A percentile compares a stretch with the other conserved stretches of the same genome.
phyloP scores from a whole-genome alignment of 2,113 vertebrate species.

The Pampusana beccarii region DNA sequence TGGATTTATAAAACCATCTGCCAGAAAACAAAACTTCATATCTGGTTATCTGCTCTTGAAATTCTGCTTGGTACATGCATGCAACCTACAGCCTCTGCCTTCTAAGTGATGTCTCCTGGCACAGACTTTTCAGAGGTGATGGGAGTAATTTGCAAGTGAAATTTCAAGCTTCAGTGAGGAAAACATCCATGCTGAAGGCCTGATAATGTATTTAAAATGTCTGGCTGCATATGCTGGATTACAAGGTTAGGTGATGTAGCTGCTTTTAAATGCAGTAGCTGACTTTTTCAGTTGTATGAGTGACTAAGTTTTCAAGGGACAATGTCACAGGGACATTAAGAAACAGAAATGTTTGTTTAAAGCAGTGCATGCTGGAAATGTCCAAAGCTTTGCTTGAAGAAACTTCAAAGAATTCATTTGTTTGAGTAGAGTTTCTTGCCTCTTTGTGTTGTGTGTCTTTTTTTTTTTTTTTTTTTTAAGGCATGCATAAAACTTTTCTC shows the following conservation, averaged over 20 bases:
- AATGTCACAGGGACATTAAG: neutral
- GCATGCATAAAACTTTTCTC: no score
- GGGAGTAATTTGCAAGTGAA: neutral
- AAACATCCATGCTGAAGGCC: neutral
- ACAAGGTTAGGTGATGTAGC: neutral
- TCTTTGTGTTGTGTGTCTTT: no score
- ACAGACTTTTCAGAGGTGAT: neutral
- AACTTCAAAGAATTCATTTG: neutral
- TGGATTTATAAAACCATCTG: neutral
- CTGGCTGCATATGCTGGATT: neutral
- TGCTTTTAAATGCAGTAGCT: neutral
- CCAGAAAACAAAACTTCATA: neutral
- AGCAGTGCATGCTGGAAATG: neutral
- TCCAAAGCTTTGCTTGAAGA: neutral
- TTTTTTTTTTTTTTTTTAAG: no score
- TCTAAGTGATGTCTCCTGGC: neutral
- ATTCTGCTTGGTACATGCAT: neutral
- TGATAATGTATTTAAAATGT: neutral
- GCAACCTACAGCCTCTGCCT: neutral
- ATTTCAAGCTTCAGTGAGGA: neutral
- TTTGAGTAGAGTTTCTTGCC: neutral
- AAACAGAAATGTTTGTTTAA: neutral
- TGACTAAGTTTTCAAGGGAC: neutral
- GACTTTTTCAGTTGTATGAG: neutral
- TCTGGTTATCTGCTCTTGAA: neutral